Conservation (phyloP, 2,888 invertebrate genomes). For the Nemotelus pantherinus region DNA sequence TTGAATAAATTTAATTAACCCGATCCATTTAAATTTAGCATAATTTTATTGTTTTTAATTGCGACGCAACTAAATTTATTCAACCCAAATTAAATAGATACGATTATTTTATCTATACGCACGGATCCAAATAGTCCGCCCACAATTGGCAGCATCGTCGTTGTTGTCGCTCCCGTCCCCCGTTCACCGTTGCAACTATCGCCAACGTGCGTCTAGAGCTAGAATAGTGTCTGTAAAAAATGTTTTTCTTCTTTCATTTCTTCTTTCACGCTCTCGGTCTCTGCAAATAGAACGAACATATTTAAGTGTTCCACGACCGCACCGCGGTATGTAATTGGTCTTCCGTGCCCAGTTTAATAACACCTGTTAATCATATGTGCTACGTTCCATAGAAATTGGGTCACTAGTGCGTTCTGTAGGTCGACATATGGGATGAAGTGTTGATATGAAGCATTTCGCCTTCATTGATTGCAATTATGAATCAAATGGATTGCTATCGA, state of each 20-base stretch:
- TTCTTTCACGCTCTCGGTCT: not conserved
- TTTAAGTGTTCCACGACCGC: not conserved
- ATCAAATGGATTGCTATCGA: no score
- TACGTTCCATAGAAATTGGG: not conserved
- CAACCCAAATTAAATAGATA: constrained; percentile 14
- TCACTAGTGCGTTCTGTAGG: not conserved
- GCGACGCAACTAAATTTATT: not conserved
- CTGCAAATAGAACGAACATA: constrained; percentile 4
- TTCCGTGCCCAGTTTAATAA: not conserved
- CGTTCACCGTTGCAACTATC: not conserved
- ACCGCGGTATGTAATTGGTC: not conserved
- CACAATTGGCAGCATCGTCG: constrained; percentile 1
- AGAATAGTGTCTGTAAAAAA: not conserved
- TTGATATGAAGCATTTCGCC: not conserved
- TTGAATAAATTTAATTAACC: not conserved
- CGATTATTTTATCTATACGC: constrained; percentile 4
- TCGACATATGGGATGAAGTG: not conserved
- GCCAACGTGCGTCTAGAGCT: not conserved
- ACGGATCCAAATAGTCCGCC: constrained; percentile 7
- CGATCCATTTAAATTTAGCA: not conserved
- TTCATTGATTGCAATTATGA: not conserved
- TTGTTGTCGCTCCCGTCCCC: not conserved
- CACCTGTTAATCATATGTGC: not conserved
- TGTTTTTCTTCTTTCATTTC: not conserved
- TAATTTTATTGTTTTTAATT: constrained; percentile 16